Evolutionary conservation across 2,113 vertebrate genomes (phyloP), one percentile per base, ranked within the genome.

Genomic region (Scytalopus superciliaris): DNA sequence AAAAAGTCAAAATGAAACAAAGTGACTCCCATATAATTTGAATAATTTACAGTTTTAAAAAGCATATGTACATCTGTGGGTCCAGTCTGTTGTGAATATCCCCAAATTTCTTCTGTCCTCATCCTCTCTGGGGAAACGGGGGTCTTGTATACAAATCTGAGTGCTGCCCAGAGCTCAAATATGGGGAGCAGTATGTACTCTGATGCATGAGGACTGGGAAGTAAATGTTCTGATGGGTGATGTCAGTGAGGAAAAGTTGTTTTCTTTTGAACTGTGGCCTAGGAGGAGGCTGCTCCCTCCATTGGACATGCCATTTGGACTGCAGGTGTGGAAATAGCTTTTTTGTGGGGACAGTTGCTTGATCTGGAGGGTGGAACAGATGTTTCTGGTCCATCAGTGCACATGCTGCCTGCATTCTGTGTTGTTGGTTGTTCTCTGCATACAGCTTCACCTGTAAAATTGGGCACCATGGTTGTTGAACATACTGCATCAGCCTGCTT

Each of bases 1-100:
- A 22, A 59, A 83, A 87, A 59, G 21, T 87, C 62, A 85, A 85
- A 93, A 64, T 89, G 47, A 87, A 91, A 76, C 68, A 12, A 88
- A 91, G 60, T 68, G 42, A 24, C 15, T 57, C 45, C 63, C 80
- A 39, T 76, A 49, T 52, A 13, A 39, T 81, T 91, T 85, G 74
- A 85, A 85, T 84, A 12, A 23, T 62, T 68, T 27, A 9, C 42
- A 28, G 12, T 68, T 94, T 30, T 50, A 69, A 55, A 60, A 59
- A 79, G 39, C 31, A 2, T 23, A 13, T 25, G 12, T 31, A 42
- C 22, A 13, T 39, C 39, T 50, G 55, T 59, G 81, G 23, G 39
- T 44, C 21, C 40, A 16, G 16, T 33, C 42, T 67, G 12, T 63
- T 9, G 2, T 39, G 77, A 70, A 69, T 15, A 79, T 84, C 22